phyloP scores from a whole-genome alignment of 2,797 vertebrate species.

The Melanotaenia maccullochi region DNA sequence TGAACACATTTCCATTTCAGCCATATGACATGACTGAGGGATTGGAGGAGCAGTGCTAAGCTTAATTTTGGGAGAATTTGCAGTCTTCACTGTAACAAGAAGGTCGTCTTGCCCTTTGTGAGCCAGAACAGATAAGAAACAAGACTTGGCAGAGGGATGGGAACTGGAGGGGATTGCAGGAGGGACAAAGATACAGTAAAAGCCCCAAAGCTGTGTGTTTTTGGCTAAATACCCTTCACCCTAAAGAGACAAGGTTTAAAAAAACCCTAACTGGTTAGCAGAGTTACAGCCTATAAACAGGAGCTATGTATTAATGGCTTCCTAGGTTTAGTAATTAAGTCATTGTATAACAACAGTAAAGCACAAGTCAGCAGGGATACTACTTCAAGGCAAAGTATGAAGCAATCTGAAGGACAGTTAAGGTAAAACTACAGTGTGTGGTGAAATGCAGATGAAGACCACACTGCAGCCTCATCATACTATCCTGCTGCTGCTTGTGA shows the following conservation, averaged over 20 bases:
- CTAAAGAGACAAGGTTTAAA: background rate
- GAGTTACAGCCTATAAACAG: background rate
- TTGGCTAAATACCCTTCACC: conserved; percentile 28
- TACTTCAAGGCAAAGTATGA: conserved; percentile 25
- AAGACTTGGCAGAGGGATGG: conserved; percentile 26
- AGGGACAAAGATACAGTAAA: conserved; percentile 6
- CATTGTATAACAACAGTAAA: conserved; percentile 35
- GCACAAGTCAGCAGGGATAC: conserved; percentile 12
- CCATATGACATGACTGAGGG: background rate
- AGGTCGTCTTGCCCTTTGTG: conserved; percentile 50
- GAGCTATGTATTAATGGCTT: background rate
- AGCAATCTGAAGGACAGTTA: conserved; percentile 21
- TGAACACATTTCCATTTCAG: background rate
- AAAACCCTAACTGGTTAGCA: background rate
- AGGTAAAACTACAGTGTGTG: conserved; percentile 23
- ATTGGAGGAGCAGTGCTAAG: conserved; percentile 14
- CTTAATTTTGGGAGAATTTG: conserved; percentile 31
- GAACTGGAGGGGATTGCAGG: conserved; percentile 40
- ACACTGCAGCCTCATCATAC: conserved; percentile 18
- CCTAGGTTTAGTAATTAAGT: conserved; percentile 33
- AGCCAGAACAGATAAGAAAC: conserved; percentile 45
- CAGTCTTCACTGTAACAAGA: conserved; percentile 34
- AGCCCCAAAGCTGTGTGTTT: conserved; percentile 16
- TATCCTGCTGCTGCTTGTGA: conserved; percentile 33
- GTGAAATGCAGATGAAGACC: conserved; percentile 30